These are phyloP conservation scores for Cheumatopsyche charites DNA, from an alignment of 1,140 invertebrate genomes.

Conservation along the genomic window DNA sequence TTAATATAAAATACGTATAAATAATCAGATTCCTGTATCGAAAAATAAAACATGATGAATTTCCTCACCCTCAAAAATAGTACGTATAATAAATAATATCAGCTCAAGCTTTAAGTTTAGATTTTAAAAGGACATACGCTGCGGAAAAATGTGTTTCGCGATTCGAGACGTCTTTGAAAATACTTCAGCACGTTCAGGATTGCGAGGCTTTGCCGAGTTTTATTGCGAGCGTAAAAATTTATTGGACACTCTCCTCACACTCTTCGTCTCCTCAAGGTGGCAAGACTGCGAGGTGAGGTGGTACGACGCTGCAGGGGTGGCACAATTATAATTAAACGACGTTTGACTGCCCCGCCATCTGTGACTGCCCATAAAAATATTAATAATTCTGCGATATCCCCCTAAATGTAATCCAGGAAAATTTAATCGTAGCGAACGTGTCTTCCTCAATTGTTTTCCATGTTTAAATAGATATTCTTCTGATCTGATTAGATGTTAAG, in stretches of 20 bases:
- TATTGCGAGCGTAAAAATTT: conserved; percentile 24
- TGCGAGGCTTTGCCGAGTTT: not conserved
- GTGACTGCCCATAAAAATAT: conserved; percentile 22
- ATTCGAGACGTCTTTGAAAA: not conserved
- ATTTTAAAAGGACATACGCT: too few relatives aligned
- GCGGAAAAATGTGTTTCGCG: too few relatives aligned
- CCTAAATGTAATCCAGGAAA: not conserved
- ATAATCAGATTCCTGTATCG: too few relatives aligned
- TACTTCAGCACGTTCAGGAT: not conserved
- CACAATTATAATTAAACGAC: not conserved
- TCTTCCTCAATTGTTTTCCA: not conserved
- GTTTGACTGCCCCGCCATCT: conserved; percentile 18
- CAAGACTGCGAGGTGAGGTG: not conserved
- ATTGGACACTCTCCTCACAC: conserved; percentile 6
- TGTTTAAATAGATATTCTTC: too few relatives aligned
- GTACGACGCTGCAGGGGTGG: not conserved
- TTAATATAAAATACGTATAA: too few relatives aligned
- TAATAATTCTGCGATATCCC: not conserved
- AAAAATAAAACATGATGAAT: too few relatives aligned
- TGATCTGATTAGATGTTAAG: too few relatives aligned
- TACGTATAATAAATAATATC: too few relatives aligned
- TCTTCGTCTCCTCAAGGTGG: too few relatives aligned
- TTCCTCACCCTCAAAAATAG: too few relatives aligned
- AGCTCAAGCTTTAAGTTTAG: too few relatives aligned
- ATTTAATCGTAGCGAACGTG: too few relatives aligned